Evolutionary conservation across 2,888 invertebrate genomes (phyloP), one percentile per base, ranked within the genome.

Genomic region (Rhyacophila evoluta): DNA sequence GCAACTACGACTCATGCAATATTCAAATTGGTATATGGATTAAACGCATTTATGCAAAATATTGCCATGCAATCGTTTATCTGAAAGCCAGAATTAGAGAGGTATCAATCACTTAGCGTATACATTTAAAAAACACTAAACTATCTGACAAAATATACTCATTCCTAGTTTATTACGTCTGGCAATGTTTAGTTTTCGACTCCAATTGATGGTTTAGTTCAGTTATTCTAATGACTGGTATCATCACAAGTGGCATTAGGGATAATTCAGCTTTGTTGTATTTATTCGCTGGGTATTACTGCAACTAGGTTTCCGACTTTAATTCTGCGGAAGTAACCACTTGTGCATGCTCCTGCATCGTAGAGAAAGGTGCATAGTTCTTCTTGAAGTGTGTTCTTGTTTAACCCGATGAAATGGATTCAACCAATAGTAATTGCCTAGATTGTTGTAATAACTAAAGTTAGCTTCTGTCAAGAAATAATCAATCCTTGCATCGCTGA

Each of bases 231-330:
- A 72, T 72, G 37, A 19, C 72, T 55, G 10, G 10, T 55, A 72
- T 72, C 38, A 72, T 38, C 37, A 36, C 72, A 19, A 72, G 72
- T 72, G 72, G 72, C 11, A 38, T 72, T 8, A 25, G 69, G 28
- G n/a, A 1, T 69, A 69, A 69, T 69, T 69, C 69, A 5, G n/a
- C 69, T 69, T 33, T 33, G 29, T 33, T 33, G 29, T 4, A 55
- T 10, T 25, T 25, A 25, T 55, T 41, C 41, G 2, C 55, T 55
- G 55, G 11, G 25, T 10, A 33, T 33, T 33, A 55, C 8, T 25
- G 55, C 29, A 33, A 33, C 4, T 33, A 33, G 4, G 6, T 6
- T 33, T 33, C 29, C 29, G 19, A 55, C 55, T 8, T 10, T 1
- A 55, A 55, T 55, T 55, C 55, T 55, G 55, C 55, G 55, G 55